Evolutionary conservation across 53 echinoderm and acorn worm species (phyloP).

Genomic region (Patiria pectinifera): DNA sequence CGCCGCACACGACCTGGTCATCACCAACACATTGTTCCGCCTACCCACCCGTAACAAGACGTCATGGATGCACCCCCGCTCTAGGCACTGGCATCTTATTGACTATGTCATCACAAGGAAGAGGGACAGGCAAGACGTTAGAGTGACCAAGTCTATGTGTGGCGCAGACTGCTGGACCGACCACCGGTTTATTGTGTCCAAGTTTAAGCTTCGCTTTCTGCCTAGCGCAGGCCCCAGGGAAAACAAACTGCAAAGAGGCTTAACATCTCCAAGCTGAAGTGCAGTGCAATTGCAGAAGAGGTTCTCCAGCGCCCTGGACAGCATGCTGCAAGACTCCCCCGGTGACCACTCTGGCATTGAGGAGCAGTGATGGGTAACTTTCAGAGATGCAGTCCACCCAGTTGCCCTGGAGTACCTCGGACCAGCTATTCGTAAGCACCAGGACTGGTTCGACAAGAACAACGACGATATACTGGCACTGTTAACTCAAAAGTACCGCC

Average conservation of each 20-base stretch:
- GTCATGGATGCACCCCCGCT: conserved; percentile 60
- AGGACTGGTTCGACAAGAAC: conserved; percentile 33
- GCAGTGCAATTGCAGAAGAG: not conserved
- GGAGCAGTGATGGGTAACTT: not conserved
- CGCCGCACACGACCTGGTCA: conserved; percentile 9
- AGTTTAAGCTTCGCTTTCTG: conserved; percentile 12
- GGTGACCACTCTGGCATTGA: not conserved
- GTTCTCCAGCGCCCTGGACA: not conserved
- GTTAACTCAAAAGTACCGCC: not conserved
- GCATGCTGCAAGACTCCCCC: not conserved
- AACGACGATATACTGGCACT: not conserved
- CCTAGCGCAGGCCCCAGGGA: not conserved
- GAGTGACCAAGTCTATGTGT: conserved; percentile 42
- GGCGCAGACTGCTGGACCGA: conserved; percentile 66
- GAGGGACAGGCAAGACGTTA: conserved; percentile 19
- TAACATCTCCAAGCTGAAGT: conserved; percentile 34
- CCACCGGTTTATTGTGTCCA: conserved; percentile 34
- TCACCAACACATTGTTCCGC: conserved; percentile 54
- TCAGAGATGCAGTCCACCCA: conserved; percentile 6
- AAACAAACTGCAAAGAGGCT: not conserved
- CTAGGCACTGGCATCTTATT: conserved; percentile 59
- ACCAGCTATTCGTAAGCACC: conserved; percentile 2
- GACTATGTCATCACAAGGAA: conserved; percentile 46
- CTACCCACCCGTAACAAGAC: conserved; percentile 22
- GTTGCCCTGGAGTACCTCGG: not conserved